Conservation (phyloP, 2,888 invertebrate genomes). For the Tanytarsus gracilentus region DNA sequence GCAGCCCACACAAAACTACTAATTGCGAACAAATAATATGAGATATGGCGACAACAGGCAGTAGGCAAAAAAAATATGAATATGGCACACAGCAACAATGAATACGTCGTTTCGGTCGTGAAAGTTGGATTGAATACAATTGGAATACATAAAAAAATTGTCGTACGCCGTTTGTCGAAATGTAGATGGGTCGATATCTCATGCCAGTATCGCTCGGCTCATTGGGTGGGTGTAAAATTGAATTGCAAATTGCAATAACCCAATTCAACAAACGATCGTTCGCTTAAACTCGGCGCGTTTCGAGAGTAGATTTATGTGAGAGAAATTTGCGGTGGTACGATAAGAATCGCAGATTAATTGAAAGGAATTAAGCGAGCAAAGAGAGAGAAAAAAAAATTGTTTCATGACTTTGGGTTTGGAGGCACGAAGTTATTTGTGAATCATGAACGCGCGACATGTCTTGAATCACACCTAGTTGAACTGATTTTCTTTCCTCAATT, state of each 20-base stretch:
- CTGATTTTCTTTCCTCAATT: neutral
- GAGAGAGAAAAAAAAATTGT: too few relatives aligned
- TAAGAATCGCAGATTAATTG: neutral
- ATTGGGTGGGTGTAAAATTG: neutral
- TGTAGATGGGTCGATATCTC: too few relatives aligned
- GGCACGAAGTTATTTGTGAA: too few relatives aligned
- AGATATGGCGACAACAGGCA: neutral
- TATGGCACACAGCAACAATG: neutral
- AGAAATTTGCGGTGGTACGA: neutral
- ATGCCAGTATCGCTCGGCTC: too few relatives aligned
- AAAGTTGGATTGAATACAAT: neutral
- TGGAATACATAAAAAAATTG: neutral
- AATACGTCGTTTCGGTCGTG: neutral
- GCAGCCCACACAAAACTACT: neutral
- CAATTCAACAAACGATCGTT: neutral
- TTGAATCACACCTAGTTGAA: neutral
- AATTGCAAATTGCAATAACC: constrained; percentile 12
- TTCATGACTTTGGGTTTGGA: too few relatives aligned
- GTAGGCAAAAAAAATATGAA: neutral
- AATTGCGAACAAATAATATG: too few relatives aligned
- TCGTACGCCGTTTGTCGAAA: neutral
- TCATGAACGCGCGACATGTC: too few relatives aligned
- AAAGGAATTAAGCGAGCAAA: too few relatives aligned
- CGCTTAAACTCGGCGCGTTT: neutral
- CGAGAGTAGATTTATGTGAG: neutral